phyloP scores from a whole-genome alignment of 2,888 invertebrate genomes.

The Petrophora chlorosata region DNA sequence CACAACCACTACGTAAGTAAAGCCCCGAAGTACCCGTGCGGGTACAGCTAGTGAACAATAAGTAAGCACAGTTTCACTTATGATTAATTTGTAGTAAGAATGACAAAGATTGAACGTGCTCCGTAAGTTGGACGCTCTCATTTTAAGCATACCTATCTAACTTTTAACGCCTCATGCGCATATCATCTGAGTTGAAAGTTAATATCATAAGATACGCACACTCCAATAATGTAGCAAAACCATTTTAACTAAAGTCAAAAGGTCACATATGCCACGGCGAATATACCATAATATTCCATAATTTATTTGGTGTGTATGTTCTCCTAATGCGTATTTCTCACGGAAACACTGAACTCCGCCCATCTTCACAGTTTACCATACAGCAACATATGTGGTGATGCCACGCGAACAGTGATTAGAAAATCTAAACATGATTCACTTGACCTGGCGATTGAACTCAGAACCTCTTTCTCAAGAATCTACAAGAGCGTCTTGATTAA shows the following conservation, averaged over 20 bases:
- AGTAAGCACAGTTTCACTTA: conserved; percentile 55
- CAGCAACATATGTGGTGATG: conserved; percentile 8
- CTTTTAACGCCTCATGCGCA: conserved; percentile 31
- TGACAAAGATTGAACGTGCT: conserved; percentile 60
- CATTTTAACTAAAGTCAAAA: conserved; percentile 5
- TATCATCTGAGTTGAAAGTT: conserved; percentile 30
- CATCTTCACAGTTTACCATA: conserved; percentile 1
- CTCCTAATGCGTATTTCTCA: conserved; percentile 15
- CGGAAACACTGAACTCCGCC: conserved; percentile 13
- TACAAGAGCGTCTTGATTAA: conserved; percentile 20
- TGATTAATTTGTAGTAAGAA: conserved; percentile 59
- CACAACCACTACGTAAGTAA: no score
- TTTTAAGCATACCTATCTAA: conserved; percentile 37
- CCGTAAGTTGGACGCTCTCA: conserved; percentile 41
- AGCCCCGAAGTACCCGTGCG: no score
- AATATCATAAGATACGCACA: conserved; percentile 5
- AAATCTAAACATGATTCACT: conserved; percentile 45
- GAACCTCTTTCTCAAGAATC: conserved; percentile 28
- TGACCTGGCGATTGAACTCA: conserved; percentile 40
- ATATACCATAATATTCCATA: background rate
- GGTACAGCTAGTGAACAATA: conserved; percentile 15
- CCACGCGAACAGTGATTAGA: conserved; percentile 35
- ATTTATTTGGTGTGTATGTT: background rate
- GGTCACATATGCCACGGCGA: background rate
- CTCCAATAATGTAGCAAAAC: conserved; percentile 9